Evolutionary conservation across 1,140 invertebrate genomes (phyloP).

Genomic region (Aphaenogaster rudis): DNA sequence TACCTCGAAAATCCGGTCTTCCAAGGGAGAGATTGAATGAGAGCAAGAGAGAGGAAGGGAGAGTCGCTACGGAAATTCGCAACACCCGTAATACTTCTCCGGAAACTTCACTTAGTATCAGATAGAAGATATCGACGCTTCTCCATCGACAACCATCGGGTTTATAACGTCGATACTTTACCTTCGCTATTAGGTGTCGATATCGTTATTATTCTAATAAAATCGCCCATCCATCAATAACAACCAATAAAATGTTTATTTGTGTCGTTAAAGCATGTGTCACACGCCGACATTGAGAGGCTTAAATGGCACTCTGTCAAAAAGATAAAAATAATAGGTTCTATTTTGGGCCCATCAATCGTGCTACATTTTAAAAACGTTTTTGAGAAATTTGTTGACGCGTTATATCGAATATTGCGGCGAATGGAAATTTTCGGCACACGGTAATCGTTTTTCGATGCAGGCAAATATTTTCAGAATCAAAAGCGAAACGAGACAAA

Average conservation of each 20-base stretch:
- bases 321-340: conserved; percentile 37
- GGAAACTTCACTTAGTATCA: not conserved
- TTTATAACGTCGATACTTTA: conserved; percentile 18
- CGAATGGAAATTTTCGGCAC: not conserved
- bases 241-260: conserved; percentile 32
- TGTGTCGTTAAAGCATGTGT: not conserved
- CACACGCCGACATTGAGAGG: not conserved
- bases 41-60: not conserved
- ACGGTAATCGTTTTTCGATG: not conserved
- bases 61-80: not conserved
- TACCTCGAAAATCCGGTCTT: conserved; percentile 30
- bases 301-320: conserved; percentile 24
- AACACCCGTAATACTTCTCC: not conserved
- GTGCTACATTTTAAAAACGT: conserved; percentile 1
- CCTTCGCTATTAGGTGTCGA: not conserved
- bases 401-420: not conserved
- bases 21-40: not conserved
- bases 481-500: not conserved
- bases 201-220: conserved; percentile 35
- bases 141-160: not conserved
- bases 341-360: not conserved
- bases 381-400: conserved; percentile 21
- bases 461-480: conserved; percentile 9
- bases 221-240: not conserved
- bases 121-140: not conserved